Evolutionary conservation across 2,797 vertebrate species (phyloP).

Genomic region (Poecilia gillii): DNA sequence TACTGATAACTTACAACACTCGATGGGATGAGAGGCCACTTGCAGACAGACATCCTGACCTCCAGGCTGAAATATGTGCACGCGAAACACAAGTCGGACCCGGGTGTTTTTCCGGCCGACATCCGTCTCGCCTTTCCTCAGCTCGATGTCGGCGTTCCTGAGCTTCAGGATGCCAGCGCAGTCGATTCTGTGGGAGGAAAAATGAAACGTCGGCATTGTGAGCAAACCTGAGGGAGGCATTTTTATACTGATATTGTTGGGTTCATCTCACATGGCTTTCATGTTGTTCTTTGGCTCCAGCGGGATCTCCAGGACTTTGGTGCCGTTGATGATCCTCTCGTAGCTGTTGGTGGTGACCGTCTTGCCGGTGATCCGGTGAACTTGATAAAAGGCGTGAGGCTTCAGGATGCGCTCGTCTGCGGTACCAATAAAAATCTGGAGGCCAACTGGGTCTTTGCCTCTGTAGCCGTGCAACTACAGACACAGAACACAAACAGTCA

Average conservation of each 20-base stretch:
- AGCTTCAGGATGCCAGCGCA: constrained; percentile 97
- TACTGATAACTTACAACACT: constrained; percentile 90
- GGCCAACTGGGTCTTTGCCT: constrained; percentile 92
- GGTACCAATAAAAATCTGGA: constrained; percentile 99
- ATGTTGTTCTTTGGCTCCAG: constrained; percentile 98
- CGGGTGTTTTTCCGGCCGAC: constrained; percentile 97
- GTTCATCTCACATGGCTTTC: constrained; percentile 89
- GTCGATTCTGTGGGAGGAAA: constrained; percentile 86
- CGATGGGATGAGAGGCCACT: constrained; percentile 92
- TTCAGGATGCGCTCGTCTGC: constrained; percentile 97
- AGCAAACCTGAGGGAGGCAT: neutral
- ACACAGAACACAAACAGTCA: neutral
- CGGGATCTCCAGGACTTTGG: constrained; percentile 96
- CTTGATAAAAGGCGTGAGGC: constrained; percentile 98
- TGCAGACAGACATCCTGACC: constrained; percentile 91
- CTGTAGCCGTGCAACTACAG: constrained; percentile 93
- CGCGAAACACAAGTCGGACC: constrained; percentile 92
- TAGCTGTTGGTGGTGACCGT: constrained; percentile 98
- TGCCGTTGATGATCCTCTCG: constrained; percentile 93
- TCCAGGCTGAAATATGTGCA: constrained; percentile 91
- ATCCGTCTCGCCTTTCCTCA: constrained; percentile 97
- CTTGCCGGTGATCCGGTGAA: constrained; percentile 98
- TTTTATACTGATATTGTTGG: neutral
- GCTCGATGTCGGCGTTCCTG: constrained; percentile 95
- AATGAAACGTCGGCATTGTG: neutral